A percentile compares a stretch with the other conserved stretches of the same genome.
Evolutionary conservation across 1,140 invertebrate genomes (phyloP).

Genomic region (Euschistus heros): DNA sequence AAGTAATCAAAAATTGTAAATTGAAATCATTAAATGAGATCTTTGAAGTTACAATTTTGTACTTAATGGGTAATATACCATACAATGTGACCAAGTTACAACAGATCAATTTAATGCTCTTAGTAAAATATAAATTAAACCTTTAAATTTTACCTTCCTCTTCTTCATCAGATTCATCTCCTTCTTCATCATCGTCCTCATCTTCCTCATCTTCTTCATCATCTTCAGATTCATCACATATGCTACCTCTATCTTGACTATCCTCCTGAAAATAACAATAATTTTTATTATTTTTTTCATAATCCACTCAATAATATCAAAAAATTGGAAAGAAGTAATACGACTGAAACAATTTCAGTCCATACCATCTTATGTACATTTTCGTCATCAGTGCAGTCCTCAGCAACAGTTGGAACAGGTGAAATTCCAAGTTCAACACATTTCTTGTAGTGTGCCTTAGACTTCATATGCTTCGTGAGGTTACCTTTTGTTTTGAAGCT

Average conservation of each 20-base stretch:
- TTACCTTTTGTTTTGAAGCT: conserved; percentile 98
- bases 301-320: no score
- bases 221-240: conserved; percentile 44
- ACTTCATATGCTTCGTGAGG: conserved; percentile 97
- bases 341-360: not conserved
- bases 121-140: not conserved
- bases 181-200: conserved; percentile 54
- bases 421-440: conserved; percentile 71
- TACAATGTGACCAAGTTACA: no score
- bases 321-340: no score
- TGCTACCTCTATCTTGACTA: conserved; percentile 20
- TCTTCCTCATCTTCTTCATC: conserved; percentile 48
- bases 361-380: conserved; percentile 33
- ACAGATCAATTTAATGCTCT: no score
- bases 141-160: conserved; percentile 21
- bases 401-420: conserved; percentile 60
- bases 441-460: conserved; percentile 91
- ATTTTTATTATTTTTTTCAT: no score
- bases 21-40: no score
- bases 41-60: no score
- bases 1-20: no score
- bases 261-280: not conserved
- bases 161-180: conserved; percentile 48
- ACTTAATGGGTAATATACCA: no score
- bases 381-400: conserved; percentile 57